These are phyloP conservation scores for Butastur rufipennis DNA, from an alignment of 2,113 vertebrate species.

Conservation along the genomic window DNA sequence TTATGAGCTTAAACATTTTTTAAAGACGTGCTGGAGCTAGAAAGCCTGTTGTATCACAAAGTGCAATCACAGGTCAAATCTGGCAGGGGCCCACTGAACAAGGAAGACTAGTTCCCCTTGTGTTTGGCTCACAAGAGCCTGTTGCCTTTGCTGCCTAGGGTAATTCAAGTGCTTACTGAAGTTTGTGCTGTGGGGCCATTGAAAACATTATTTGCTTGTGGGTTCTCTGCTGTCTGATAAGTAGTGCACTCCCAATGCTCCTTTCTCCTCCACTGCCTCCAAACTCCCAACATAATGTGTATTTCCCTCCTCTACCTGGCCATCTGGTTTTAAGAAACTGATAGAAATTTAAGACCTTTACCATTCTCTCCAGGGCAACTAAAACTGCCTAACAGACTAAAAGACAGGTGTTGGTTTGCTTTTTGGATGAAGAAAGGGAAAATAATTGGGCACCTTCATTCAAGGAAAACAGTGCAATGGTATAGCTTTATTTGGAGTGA, in stretches of 20 bases:
- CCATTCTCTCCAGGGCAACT: neutral
- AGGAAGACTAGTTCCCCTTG: neutral
- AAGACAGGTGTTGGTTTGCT: neutral
- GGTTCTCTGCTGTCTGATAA: neutral
- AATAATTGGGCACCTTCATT: neutral
- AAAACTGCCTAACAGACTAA: neutral
- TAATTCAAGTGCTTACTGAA: neutral
- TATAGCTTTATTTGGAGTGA: neutral
- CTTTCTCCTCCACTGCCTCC: neutral
- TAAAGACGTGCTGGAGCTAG: neutral
- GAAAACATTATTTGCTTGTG: neutral
- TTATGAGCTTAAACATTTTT: neutral
- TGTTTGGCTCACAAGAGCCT: neutral
- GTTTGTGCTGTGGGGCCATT: no score
- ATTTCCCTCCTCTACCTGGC: neutral
- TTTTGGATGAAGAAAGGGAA: neutral
- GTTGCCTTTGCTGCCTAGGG: neutral
- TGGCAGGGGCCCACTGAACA: neutral
- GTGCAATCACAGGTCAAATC: neutral
- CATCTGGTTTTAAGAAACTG: neutral
- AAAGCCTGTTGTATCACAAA: neutral
- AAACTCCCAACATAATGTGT: neutral
- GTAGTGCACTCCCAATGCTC: neutral
- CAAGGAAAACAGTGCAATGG: neutral
- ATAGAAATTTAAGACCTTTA: neutral